Evolutionary conservation across 1,140 invertebrate genomes (phyloP).

Genomic region (Nylanderia fulva): DNA sequence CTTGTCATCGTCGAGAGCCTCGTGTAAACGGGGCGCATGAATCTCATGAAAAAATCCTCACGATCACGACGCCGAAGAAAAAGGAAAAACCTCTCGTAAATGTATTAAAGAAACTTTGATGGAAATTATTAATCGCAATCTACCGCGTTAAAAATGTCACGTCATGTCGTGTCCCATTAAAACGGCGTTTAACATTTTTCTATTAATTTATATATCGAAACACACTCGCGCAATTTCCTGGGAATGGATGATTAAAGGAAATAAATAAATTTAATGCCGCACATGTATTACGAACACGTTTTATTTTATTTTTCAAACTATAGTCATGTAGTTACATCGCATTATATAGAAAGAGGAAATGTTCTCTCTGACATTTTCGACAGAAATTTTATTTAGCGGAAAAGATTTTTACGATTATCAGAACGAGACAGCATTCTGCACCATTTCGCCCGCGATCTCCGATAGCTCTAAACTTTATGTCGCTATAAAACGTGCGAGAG

Average conservation of each 20-base stretch:
- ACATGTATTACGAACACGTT: slow-evolving; percentile 25
- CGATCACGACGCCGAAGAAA: neutral
- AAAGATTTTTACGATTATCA: slow-evolving; percentile 52
- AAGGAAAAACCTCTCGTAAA: neutral
- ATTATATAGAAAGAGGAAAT: neutral
- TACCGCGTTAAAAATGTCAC: no score
- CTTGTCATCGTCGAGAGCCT: slow-evolving; percentile 67
- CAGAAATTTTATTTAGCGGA: slow-evolving; percentile 40
- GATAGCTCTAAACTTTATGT: slow-evolving; percentile 49
- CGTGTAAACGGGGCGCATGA: slow-evolving; percentile 67
- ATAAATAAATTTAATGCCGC: neutral
- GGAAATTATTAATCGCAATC: slow-evolving; percentile 40
- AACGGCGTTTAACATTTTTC: slow-evolving; percentile 27
- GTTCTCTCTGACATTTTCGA: slow-evolving; percentile 15
- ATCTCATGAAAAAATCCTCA: slow-evolving; percentile 65
- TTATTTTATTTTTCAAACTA: slow-evolving; percentile 27
- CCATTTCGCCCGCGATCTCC: neutral
- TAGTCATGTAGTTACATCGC: neutral
- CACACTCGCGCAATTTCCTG: slow-evolving; percentile 26
- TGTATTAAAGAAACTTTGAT: slow-evolving; percentile 11
- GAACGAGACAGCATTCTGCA: slow-evolving; percentile 40
- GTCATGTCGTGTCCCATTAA: neutral
- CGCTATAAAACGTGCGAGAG: slow-evolving; percentile 42
- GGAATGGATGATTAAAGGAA: neutral
- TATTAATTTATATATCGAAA: neutral